phyloP scores from a whole-genome alignment of 2,797 vertebrate genomes.

The Vespertilio murinus region DNA sequence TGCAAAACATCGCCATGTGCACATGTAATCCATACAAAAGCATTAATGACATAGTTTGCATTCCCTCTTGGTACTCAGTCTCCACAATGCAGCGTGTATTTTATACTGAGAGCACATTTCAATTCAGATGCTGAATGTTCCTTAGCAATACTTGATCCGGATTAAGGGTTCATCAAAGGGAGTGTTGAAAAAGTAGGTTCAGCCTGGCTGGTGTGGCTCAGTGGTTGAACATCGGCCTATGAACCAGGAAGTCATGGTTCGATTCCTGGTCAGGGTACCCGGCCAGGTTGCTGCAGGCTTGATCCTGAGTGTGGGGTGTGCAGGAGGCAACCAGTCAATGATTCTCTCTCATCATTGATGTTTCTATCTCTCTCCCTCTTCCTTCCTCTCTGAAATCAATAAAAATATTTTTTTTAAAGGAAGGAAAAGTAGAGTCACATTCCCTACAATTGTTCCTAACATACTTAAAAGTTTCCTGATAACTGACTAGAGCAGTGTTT shows the following conservation, averaged over 20 bases:
- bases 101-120: conserved; percentile 38
- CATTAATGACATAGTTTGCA: neutral
- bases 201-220: too few relatives aligned
- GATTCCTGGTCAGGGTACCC: too few relatives aligned
- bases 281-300: too few relatives aligned
- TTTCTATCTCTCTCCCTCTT: too few relatives aligned
- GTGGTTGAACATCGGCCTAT: too few relatives aligned
- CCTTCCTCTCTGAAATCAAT: too few relatives aligned
- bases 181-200: conserved; percentile 60
- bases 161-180: conserved; percentile 61
- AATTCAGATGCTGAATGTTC: conserved; percentile 54
- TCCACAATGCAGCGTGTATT: conserved; percentile 25
- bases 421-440: conserved; percentile 51
- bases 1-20: conserved; percentile 14
- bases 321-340: too few relatives aligned
- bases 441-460: neutral
- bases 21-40: neutral
- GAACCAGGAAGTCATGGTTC: too few relatives aligned
- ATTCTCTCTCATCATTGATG: too few relatives aligned
- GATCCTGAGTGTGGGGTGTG: too few relatives aligned
- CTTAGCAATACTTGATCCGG: conserved; percentile 50
- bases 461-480: conserved; percentile 31
- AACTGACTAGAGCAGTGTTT: neutral
- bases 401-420: too few relatives aligned
- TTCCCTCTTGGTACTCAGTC: neutral